Base-by-base conservation (phyloP, 2,797 vertebrate species). In the Crotalus adamanteus region DNA sequence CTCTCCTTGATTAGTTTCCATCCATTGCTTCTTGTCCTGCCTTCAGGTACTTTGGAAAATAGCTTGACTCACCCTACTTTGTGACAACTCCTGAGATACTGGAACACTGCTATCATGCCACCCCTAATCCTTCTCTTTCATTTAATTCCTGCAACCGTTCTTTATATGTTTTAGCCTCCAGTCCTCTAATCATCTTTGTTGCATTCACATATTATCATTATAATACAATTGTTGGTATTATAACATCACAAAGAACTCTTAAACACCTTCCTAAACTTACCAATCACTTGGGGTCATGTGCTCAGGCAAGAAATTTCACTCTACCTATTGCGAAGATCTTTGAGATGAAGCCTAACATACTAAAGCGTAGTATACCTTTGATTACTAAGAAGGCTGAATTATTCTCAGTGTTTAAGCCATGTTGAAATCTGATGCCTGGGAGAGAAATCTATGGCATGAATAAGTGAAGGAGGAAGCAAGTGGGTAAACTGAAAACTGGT, bases 121-220 rank as follows among this genome's bases (percentile, higher is more conserved):
- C 2, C 65, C 14, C n/a, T 16, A 31, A 6, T 31, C 65, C 6
- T 69, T 31, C n/a, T 69, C 16, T 69, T 69, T 69, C 65, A 31
- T n/a, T 69, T 14, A 69, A 31, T 69, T 69, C 14, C n/a, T 31
- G n/a, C 65, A 69, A 31, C n/a, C n/a, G 3, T 69, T 69, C n/a
- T 18, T 31, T 69, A 7, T 31, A 18, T 69, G 5, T 69, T 69
- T 69, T 69, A 69, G 28, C 14, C 14, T 31, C 65, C 6, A 31
- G n/a, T 18, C n/a, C 0, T 2, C 65, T 69, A 69, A 69, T 7
- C 65, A 31, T 31, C 14, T 31, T 69, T 31, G 14, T 31, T 69
- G n/a, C 65, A 16, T 16, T 92, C 57, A 47, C 31, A 42, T 42
- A 94, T 95, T 93, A 95, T 95, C 90, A 92, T 88, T 94, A 92